phyloP scores from a whole-genome alignment of 2,888 invertebrate genomes.

The Phortica magna region DNA sequence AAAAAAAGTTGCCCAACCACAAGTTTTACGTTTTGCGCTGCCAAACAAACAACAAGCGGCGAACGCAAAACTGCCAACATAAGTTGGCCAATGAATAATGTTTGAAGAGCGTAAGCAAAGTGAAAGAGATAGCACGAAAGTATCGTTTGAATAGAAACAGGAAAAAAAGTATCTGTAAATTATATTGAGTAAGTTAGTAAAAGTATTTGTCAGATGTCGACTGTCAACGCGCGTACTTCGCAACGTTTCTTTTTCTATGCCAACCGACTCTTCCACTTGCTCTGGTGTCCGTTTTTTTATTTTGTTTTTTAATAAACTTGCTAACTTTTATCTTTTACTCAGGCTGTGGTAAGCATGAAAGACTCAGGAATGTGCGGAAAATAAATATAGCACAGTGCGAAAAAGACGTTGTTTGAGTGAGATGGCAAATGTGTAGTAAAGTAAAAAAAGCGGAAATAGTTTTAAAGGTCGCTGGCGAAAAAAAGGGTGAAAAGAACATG shows the following conservation, averaged over 20 bases:
- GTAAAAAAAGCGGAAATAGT: neutral
- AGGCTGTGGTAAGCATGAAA: conserved; percentile 4
- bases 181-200: conserved; percentile 65
- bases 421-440: neutral
- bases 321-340: conserved; percentile 27
- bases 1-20: too few species aligned
- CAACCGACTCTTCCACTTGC: neutral
- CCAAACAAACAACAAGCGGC: neutral
- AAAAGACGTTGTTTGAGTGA: neutral
- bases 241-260: neutral
- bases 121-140: neutral
- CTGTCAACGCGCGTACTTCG: conserved; percentile 55
- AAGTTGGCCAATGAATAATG: conserved; percentile 13
- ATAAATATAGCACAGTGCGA: neutral
- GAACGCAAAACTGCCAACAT: neutral
- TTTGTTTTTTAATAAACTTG: conserved; percentile 21
- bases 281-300: neutral
- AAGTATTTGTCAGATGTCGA: conserved; percentile 68
- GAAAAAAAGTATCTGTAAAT: neutral
- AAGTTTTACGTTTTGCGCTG: too few species aligned
- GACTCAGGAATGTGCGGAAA: neutral
- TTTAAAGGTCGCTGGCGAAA: neutral
- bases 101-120: neutral
- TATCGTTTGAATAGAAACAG: neutral
- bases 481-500: neutral